Conservation (phyloP, 2,797 vertebrate genomes). For the Austrolebias charrua region DNA sequence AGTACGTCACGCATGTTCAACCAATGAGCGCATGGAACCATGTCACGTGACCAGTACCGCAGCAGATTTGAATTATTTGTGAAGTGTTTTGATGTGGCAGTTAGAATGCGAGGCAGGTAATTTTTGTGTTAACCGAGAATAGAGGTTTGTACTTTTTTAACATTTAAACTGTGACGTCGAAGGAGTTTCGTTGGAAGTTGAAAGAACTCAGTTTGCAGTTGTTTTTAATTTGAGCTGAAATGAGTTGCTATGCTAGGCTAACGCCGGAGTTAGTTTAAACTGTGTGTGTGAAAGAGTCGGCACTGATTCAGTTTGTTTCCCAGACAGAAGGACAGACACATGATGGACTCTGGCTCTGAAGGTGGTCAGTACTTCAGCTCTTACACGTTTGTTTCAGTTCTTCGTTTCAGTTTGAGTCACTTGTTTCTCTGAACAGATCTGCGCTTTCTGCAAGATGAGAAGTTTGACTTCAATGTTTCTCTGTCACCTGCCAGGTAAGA, state of each 20-base stretch:
- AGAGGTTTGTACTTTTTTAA: constrained; percentile 39
- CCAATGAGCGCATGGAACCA: constrained; percentile 58
- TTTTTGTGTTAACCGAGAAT: background rate
- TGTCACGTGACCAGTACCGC: constrained; percentile 60
- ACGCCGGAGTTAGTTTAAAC: background rate
- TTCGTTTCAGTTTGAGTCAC: constrained; percentile 1
- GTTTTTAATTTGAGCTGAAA: background rate
- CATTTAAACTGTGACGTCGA: background rate
- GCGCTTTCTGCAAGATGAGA: constrained; percentile 75
- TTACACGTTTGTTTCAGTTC: too few species aligned
- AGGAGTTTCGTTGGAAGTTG: accelerated
- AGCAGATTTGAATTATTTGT: constrained; percentile 77
- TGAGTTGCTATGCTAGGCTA: background rate
- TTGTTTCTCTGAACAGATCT: constrained; percentile 41
- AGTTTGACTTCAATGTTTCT: constrained; percentile 82
- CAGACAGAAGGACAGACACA: constrained; percentile 3
- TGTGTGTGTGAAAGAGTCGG: too few species aligned
- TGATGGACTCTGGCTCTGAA: constrained; percentile 58
- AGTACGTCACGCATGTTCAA: background rate
- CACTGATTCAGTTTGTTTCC: background rate
- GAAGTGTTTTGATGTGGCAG: constrained; percentile 20
- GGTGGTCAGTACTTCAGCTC: constrained; percentile 35
- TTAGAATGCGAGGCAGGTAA: constrained; percentile 38
- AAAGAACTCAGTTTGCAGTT: background rate
- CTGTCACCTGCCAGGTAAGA: constrained; percentile 79